Percentiles rank a stretch among this genome's conserved stretches.
phyloP scores from a whole-genome alignment of 2,888 invertebrate genomes.

The Prenolepis imparis region DNA sequence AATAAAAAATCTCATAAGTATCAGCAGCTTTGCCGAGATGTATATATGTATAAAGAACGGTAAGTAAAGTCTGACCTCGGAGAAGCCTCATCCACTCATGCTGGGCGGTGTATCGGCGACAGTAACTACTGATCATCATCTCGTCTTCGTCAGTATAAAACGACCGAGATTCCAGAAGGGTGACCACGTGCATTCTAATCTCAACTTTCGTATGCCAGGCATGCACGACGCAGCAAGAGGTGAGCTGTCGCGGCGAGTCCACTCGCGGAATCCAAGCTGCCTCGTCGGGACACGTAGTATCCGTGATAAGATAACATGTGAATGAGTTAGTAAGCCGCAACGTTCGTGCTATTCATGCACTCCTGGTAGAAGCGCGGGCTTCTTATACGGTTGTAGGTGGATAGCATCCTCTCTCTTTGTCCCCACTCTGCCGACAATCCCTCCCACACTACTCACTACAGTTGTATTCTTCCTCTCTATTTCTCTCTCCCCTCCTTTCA shows the following conservation, averaged over 20 bases:
- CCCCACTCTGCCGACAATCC: conserved; percentile 57
- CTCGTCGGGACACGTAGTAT: conserved; percentile 83
- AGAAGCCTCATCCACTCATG: neutral
- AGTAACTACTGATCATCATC: conserved; percentile 12
- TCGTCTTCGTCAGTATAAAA: conserved; percentile 34
- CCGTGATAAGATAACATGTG: conserved; percentile 75
- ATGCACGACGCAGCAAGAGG: conserved; percentile 67
- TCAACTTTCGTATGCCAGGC: conserved; percentile 78
- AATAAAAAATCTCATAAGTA: neutral
- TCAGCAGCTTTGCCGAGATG: neutral
- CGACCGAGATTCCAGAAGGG: conserved; percentile 75
- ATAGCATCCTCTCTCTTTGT: conserved; percentile 77
- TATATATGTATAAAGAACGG: too few species aligned
- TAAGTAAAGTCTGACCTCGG: neutral
- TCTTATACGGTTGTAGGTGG: conserved; percentile 85
- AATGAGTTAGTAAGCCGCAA: conserved; percentile 56
- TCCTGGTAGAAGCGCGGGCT: conserved; percentile 85
- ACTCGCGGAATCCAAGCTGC: conserved; percentile 62
- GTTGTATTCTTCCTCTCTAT: conserved; percentile 1
- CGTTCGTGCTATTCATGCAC: conserved; percentile 66
- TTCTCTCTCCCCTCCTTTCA: neutral
- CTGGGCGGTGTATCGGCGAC: neutral
- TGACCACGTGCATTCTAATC: conserved; percentile 86
- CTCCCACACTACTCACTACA: neutral
- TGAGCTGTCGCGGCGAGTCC: conserved; percentile 54